Conservation (phyloP, 2,888 invertebrate species). For the Callimorpha dominula region DNA sequence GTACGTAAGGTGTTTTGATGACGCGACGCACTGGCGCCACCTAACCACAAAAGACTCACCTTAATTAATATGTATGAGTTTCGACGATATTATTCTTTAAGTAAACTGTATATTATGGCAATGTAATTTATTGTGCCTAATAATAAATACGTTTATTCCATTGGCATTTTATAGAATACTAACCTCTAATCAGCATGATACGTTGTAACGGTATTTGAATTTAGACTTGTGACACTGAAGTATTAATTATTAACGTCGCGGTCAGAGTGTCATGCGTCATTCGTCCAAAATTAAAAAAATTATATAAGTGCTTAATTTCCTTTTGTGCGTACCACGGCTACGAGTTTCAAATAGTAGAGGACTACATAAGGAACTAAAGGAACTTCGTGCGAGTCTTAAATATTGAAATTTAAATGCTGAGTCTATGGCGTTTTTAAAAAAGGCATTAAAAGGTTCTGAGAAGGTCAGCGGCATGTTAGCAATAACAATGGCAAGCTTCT, state of each 20-base stretch:
- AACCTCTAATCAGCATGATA: not conserved
- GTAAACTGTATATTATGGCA: constrained; percentile 19
- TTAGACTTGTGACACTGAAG: not conserved
- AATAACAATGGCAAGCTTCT: too few relatives aligned
- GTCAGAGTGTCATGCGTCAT: too few relatives aligned
- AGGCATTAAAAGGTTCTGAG: too few relatives aligned
- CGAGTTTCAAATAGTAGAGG: too few relatives aligned
- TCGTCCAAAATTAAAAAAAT: too few relatives aligned
- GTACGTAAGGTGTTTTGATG: constrained; percentile 15
- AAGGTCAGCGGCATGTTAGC: too few relatives aligned
- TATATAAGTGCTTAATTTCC: too few relatives aligned
- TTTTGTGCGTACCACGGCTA: too few relatives aligned
- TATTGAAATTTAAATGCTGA: too few relatives aligned
- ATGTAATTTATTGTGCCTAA: constrained; percentile 14
- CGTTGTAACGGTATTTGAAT: not conserved
- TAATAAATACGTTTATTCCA: not conserved
- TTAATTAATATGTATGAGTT: constrained; percentile 40
- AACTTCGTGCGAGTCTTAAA: too few relatives aligned
- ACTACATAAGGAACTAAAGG: too few relatives aligned
- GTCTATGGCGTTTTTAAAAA: too few relatives aligned
- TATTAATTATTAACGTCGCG: not conserved
- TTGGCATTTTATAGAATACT: not conserved
- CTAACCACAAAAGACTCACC: constrained; percentile 40
- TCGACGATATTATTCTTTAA: constrained; percentile 20
- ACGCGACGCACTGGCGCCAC: constrained; percentile 59